Evolutionary conservation across 1,140 invertebrate species (phyloP), one percentile per base, ranked within the genome.

Genomic region (Aphelinus atriplicis): DNA sequence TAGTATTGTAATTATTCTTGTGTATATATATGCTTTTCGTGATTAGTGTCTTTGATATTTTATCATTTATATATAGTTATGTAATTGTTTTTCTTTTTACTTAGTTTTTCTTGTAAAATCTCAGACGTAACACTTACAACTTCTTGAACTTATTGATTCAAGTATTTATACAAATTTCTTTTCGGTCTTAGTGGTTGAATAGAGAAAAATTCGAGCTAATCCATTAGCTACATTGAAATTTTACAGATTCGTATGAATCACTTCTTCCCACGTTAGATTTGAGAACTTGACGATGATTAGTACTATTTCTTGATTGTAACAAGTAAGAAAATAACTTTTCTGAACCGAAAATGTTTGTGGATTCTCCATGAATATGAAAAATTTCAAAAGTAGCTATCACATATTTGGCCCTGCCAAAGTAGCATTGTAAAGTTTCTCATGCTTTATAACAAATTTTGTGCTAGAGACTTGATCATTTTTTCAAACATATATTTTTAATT

Each of bases 1-100:
- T 53, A 71, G 61, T 55, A 58, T 72, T 77, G 67, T 70, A 65
- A 65, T 47, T 63, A 53, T 45, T 51, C 43, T 10, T 56, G 4
- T 9, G 9, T 55, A 7, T 55, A 55, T 51, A 46, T 56, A 26
- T 26, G 26, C 26, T 26, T 53, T 53, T 53, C 51, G 4, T 9
- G 51, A 6, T 6, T 53, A 53, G 4, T 53, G 4, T 53, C 4
- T 9, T 53, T 53, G 9, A 6, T 7, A 3, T 57, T 58, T 50
- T 60, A 57, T n/a, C n/a, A 7, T 10, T 10, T 51, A 51, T 6
- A 51, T 51, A 51, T 53, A 47, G 6, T 26, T 6, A 6, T 3
- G 5, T 65, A 26, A 26, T 26, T 26, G 26, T 26, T 26, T 26
- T 26, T 26, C 26, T 26, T 26, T 26, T 26, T 26, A 26, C 26